A percentile compares a stretch with the other conserved stretches of the same genome.
Conservation (phyloP, 2,113 vertebrate genomes). For the Plecturocebus donacophilus region DNA sequence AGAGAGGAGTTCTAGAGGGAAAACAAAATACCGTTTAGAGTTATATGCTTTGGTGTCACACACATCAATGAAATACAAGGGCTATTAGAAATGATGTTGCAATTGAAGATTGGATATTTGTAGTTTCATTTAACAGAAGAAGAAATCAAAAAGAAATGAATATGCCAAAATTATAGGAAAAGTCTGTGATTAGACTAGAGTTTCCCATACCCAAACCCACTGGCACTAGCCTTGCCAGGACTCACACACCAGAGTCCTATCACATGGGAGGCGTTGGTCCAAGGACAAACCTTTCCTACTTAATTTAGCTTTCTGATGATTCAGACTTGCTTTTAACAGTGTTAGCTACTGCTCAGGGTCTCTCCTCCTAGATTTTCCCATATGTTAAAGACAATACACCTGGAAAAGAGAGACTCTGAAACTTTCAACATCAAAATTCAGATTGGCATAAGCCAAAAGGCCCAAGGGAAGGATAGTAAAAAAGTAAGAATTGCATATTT, state of each 20-base stretch:
- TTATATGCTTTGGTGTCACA: neutral
- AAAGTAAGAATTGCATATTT: slow-evolving; percentile 80
- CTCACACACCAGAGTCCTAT: neutral
- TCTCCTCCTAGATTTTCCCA: neutral
- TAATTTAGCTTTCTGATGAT: neutral
- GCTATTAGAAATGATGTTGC: neutral
- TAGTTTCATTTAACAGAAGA: slow-evolving; percentile 11
- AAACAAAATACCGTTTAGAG: neutral
- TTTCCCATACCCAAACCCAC: neutral
- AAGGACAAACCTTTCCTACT: neutral
- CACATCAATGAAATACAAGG: neutral
- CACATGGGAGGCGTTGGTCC: neutral
- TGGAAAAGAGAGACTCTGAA: slow-evolving; percentile 38
- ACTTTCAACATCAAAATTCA: slow-evolving; percentile 77
- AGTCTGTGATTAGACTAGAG: neutral
- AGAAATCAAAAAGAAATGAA: neutral
- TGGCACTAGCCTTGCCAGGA: neutral
- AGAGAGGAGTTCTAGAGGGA: neutral
- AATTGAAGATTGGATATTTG: neutral
- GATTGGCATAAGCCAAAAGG: slow-evolving; percentile 78
- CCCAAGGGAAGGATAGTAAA: slow-evolving; percentile 69
- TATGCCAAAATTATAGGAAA: neutral
- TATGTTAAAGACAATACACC: slow-evolving; percentile 45
- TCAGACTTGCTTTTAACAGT: neutral
- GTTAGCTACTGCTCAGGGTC: neutral